phyloP scores from a whole-genome alignment of 2,113 vertebrate species.

The Polyodon spathula region DNA sequence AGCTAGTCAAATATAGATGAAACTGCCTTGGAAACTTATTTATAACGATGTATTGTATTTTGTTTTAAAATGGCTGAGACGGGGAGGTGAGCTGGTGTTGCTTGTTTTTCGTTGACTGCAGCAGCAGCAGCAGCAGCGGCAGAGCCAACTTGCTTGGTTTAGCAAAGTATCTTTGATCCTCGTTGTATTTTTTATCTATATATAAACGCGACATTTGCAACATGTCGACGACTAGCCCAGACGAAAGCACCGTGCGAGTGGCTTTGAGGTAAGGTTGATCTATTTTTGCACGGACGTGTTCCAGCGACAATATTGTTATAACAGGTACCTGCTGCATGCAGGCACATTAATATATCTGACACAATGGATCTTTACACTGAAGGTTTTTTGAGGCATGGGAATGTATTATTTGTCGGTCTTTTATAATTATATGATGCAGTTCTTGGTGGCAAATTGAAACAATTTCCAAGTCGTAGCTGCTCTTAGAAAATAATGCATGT shows the following conservation, averaged over 20 bases:
- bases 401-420: too few species aligned
- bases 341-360: too few species aligned
- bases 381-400: too few species aligned
- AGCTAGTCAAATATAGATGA: background rate
- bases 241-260: conserved; percentile 89
- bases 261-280: conserved; percentile 73
- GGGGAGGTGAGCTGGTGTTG: conserved; percentile 5
- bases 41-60: background rate
- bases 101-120: conserved; percentile 33
- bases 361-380: too few species aligned
- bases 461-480: too few species aligned
- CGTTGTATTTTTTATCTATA: background rate
- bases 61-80: conserved; percentile 45
- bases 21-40: background rate
- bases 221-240: conserved; percentile 67
- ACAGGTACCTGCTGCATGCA: conserved; percentile 13
- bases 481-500: too few species aligned
- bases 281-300: conserved; percentile 1
- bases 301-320: background rate
- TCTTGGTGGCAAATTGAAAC: too few species aligned
- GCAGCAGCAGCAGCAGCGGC: background rate
- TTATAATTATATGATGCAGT: too few species aligned
- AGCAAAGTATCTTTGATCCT: background rate
- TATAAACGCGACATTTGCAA: conserved; percentile 20
- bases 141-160: background rate